Evolutionary conservation across 2,113 vertebrate genomes (phyloP).

Genomic region (Paradoxurus hermaphroditus): DNA sequence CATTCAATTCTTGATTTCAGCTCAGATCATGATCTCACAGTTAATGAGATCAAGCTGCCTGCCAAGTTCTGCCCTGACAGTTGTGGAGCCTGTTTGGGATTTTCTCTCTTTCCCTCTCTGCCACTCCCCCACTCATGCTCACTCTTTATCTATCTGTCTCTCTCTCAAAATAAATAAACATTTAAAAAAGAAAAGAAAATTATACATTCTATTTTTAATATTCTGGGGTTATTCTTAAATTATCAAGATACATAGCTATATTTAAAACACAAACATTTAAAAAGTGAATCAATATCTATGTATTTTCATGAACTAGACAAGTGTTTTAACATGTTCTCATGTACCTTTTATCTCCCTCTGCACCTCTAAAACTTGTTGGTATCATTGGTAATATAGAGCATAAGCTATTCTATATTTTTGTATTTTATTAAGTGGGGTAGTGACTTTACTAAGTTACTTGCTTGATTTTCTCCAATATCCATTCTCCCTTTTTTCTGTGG

Average conservation of each 20-base stretch:
- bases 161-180: no score
- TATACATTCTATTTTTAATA: slow-evolving; percentile 15
- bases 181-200: background rate
- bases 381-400: background rate
- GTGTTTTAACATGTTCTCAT: background rate
- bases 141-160: no score
- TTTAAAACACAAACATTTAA: background rate
- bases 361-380: background rate
- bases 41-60: no score
- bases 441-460: background rate
- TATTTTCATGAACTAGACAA: background rate
- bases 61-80: no score
- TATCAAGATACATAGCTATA: background rate
- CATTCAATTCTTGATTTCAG: no score
- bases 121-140: no score
- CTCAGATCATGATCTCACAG: no score
- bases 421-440: background rate
- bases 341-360: background rate
- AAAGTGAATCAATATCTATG: background rate
- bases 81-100: no score
- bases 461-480: background rate
- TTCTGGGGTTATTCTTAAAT: background rate
- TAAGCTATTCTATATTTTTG: background rate
- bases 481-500: background rate
- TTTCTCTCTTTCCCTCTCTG: no score